phyloP scores from a whole-genome alignment of 1,140 invertebrate species.

The Procambarus virginalis region DNA sequence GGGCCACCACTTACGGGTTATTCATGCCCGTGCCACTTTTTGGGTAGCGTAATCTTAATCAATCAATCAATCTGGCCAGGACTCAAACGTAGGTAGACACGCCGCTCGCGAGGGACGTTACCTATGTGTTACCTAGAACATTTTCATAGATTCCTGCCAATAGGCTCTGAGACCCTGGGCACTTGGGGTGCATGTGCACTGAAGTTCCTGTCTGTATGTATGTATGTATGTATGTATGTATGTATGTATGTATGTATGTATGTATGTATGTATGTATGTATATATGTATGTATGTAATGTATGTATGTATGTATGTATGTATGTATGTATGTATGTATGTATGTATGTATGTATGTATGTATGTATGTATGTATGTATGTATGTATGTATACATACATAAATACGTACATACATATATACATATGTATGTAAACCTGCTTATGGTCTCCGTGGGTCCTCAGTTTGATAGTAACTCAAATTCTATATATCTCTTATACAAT shows the following conservation, averaged over 20 bases:
- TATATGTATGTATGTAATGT: neutral
- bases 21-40: no score
- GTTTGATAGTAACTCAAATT: no score
- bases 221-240: neutral
- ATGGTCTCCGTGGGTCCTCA: neutral
- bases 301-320: neutral
- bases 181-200: no score
- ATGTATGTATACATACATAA: neutral
- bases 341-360: neutral
- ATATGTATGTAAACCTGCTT: neutral
- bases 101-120: no score
- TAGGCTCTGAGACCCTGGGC: no score
- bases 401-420: neutral
- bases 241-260: neutral
- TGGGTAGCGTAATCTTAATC: no score
- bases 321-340: neutral
- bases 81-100: no score
- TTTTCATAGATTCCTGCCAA: no score
- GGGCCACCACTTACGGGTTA: no score
- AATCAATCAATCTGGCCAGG: no score
- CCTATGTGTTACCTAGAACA: no score
- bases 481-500: no score
- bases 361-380: neutral
- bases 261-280: neutral
- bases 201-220: neutral